These are phyloP conservation scores for Heteromormyrus szaboi DNA, from an alignment of 2,797 vertebrate genomes.

Conservation along the genomic window DNA sequence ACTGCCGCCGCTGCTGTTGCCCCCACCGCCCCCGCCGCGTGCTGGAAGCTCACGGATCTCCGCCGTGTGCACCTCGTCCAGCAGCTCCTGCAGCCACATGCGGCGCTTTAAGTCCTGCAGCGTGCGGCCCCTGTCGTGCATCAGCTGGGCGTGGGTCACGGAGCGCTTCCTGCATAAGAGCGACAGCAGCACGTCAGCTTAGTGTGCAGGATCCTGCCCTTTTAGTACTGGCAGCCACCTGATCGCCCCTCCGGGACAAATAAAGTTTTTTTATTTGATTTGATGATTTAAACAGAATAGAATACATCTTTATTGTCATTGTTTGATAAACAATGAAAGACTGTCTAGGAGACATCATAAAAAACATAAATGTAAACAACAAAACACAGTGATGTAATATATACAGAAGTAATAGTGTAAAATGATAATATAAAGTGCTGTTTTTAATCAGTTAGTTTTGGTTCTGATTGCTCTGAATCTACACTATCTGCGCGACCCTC, in stretches of 20 bases:
- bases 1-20: constrained; percentile 35
- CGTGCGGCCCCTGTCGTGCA: constrained; percentile 91
- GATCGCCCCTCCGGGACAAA: neutral
- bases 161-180: constrained; percentile 70
- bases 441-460: neutral
- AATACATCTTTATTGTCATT: neutral
- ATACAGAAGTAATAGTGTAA: neutral
- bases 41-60: constrained; percentile 73
- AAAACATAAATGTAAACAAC: neutral
- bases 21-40: constrained; percentile 30
- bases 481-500: neutral
- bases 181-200: constrained; percentile 67
- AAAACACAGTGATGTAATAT: neutral
- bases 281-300: neutral
- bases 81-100: constrained; percentile 85
- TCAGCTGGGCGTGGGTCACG: constrained; percentile 90
- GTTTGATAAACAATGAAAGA: neutral
- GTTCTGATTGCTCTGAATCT: neutral
- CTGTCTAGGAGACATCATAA: neutral
- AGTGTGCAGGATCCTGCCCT: neutral
- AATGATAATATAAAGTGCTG: neutral
- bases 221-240: neutral
- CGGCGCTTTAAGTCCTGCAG: constrained; percentile 84
- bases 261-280: too few relatives aligned
- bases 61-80: constrained; percentile 87